Percentiles rank a stretch among this genome's conserved stretches.
phyloP scores from a whole-genome alignment of 2,888 invertebrate genomes.

The Trichogramma dendrolimi region DNA sequence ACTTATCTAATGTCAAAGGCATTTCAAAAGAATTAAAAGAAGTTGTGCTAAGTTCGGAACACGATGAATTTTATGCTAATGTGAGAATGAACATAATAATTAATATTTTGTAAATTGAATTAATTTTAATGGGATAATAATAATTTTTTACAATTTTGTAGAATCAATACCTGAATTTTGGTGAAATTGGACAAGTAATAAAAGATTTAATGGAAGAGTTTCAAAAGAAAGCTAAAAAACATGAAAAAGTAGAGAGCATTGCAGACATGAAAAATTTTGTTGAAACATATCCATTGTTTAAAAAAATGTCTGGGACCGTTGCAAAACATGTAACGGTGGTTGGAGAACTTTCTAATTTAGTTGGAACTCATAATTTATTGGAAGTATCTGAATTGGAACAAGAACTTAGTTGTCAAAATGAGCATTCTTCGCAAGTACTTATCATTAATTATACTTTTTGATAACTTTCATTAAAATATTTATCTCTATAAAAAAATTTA shows the following conservation, averaged over 20 bases:
- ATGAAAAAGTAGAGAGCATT: slow-evolving; percentile 96
- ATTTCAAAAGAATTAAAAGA: slow-evolving; percentile 86
- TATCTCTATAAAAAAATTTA: slow-evolving; percentile 7
- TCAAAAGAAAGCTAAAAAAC: slow-evolving; percentile 90
- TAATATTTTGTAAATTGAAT: slow-evolving; percentile 10
- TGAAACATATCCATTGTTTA: slow-evolving; percentile 96
- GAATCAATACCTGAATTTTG: slow-evolving; percentile 95
- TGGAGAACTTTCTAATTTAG: slow-evolving; percentile 85
- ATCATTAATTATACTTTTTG: slow-evolving; percentile 49
- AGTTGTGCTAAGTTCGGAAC: slow-evolving; percentile 89
- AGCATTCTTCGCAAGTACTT: slow-evolving; percentile 69
- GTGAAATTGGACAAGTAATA: slow-evolving; percentile 96
- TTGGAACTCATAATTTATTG: slow-evolving; percentile 72
- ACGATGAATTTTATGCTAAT: slow-evolving; percentile 95
- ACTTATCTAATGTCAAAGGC: slow-evolving; percentile 77
- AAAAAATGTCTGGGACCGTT: slow-evolving; percentile 93
- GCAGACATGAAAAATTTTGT: slow-evolving; percentile 98
- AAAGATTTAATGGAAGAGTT: slow-evolving; percentile 97
- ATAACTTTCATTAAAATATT: slow-evolving; percentile 12
- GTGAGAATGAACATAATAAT: slow-evolving; percentile 51
- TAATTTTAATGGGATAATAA: background rate
- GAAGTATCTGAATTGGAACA: slow-evolving; percentile 93
- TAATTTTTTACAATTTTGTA: slow-evolving; percentile 45
- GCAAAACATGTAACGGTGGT: slow-evolving; percentile 96
- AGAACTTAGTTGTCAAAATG: slow-evolving; percentile 83